These are phyloP conservation scores for Graphium colonna DNA, from an alignment of 2,888 invertebrate species.

Conservation along the genomic window DNA sequence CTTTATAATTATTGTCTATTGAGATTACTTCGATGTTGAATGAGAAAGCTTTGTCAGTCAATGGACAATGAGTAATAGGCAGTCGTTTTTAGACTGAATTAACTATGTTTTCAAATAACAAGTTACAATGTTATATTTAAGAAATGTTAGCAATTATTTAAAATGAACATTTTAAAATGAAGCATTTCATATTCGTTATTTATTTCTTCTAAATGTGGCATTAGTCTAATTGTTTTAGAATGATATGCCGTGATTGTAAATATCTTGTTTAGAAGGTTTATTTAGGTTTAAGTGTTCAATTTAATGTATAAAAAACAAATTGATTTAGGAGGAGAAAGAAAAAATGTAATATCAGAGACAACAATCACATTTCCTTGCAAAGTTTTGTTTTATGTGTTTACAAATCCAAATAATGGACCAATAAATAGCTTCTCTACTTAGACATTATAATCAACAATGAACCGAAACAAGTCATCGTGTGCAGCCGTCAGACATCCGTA, in stretches of 20 bases:
- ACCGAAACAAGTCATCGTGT: conserved; percentile 38
- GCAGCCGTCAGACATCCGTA: conserved; percentile 44
- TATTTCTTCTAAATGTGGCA: conserved; percentile 73
- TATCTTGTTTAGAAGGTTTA: conserved; percentile 76
- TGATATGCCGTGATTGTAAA: conserved; percentile 74
- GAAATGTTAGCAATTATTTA: conserved; percentile 63
- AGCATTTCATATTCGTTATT: conserved; percentile 79
- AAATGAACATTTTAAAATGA: conserved; percentile 65
- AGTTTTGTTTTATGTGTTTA: conserved; percentile 52
- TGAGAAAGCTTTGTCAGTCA: conserved; percentile 52
- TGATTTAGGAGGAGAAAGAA: conserved; percentile 60
- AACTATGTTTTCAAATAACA: conserved; percentile 59
- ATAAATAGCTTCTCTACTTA: conserved; percentile 57
- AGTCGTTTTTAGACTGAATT: conserved; percentile 68
- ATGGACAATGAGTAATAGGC: conserved; percentile 54
- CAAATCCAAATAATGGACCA: conserved; percentile 73
- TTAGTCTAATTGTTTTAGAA: conserved; percentile 73
- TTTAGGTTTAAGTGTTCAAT: conserved; percentile 76
- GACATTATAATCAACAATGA: conserved; percentile 46
- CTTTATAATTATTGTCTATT: conserved; percentile 29
- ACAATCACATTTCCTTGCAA: conserved; percentile 48
- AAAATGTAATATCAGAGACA: conserved; percentile 46
- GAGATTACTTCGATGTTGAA: conserved; percentile 16
- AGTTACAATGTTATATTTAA: conserved; percentile 63
- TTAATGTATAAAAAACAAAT: conserved; percentile 64